Conservation (phyloP, 1,140 invertebrate genomes). For the Nomia melanderi region DNA sequence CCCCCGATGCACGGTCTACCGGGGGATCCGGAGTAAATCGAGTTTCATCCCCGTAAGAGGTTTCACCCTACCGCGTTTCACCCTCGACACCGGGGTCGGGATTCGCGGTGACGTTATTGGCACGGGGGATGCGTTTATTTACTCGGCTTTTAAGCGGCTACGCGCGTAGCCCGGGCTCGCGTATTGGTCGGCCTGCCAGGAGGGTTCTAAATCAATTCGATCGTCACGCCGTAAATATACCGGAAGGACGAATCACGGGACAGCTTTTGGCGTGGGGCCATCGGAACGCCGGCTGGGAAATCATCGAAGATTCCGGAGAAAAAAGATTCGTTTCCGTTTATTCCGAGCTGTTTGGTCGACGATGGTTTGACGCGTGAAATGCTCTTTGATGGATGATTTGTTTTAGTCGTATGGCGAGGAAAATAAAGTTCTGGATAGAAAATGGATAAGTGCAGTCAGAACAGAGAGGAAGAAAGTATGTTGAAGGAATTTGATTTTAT, state of each 20-base stretch:
- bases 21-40: slow-evolving; percentile 42
- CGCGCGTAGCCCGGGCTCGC: background rate
- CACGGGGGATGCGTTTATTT: slow-evolving; percentile 50
- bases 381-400: too few relatives aligned
- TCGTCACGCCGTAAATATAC: slow-evolving; percentile 38
- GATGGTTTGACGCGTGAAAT: too few relatives aligned
- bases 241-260: slow-evolving; percentile 27
- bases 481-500: too few relatives aligned
- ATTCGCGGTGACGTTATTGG: slow-evolving; percentile 49
- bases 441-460: too few relatives aligned
- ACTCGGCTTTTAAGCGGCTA: slow-evolving; percentile 52
- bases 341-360: too few relatives aligned
- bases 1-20: background rate
- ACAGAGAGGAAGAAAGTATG: too few relatives aligned
- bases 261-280: background rate
- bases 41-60: slow-evolving; percentile 53
- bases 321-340: slow-evolving; percentile 3
- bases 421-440: too few relatives aligned
- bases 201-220: slow-evolving; percentile 50
- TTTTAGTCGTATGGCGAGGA: too few relatives aligned
- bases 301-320: background rate
- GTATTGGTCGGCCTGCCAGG: slow-evolving; percentile 25
- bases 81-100: slow-evolving; percentile 6
- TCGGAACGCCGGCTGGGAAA: background rate
- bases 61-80: slow-evolving; percentile 28